phyloP scores from a whole-genome alignment of 2,113 vertebrate species.

The Cynoglossus semilaevis region DNA sequence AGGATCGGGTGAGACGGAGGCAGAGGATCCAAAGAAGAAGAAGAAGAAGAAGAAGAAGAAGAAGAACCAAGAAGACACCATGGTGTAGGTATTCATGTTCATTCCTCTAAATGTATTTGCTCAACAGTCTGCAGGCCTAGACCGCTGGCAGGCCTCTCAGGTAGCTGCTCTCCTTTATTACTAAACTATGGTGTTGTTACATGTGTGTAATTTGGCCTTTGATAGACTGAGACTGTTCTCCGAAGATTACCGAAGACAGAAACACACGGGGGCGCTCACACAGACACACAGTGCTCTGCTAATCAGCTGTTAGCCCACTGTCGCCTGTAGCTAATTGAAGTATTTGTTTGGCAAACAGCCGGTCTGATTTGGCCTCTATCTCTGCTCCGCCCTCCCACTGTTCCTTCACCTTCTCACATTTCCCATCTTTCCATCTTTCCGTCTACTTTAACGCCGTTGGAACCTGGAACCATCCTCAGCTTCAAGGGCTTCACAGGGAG shows the following conservation, averaged over 20 bases:
- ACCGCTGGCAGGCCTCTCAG: no score
- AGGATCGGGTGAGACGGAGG: no score
- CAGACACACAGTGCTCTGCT: conserved; percentile 16
- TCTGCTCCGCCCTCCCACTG: neutral
- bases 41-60: no score
- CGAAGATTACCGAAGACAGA: no score
- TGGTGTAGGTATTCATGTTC: no score
- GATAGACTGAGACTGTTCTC: neutral
- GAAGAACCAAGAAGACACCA: no score
- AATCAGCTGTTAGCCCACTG: conserved; percentile 39
- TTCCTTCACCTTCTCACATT: neutral
- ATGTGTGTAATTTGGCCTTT: neutral
- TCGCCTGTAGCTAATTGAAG: conserved; percentile 39
- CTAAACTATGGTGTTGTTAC: no score
- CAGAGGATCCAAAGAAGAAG: no score
- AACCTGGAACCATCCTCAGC: neutral
- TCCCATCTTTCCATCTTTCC: neutral
- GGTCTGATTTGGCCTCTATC: neutral
- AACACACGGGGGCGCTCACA: neutral
- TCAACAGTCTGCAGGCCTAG: no score
- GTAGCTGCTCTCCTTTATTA: no score
- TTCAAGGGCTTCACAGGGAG: no score
- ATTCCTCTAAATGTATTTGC: no score
- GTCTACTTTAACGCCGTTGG: neutral
- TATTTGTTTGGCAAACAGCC: conserved; percentile 46